A percentile compares a stretch with the other conserved stretches of the same genome.
Evolutionary conservation across 2,888 invertebrate genomes (phyloP).

Genomic region (Cordylochernes scorpioides): DNA sequence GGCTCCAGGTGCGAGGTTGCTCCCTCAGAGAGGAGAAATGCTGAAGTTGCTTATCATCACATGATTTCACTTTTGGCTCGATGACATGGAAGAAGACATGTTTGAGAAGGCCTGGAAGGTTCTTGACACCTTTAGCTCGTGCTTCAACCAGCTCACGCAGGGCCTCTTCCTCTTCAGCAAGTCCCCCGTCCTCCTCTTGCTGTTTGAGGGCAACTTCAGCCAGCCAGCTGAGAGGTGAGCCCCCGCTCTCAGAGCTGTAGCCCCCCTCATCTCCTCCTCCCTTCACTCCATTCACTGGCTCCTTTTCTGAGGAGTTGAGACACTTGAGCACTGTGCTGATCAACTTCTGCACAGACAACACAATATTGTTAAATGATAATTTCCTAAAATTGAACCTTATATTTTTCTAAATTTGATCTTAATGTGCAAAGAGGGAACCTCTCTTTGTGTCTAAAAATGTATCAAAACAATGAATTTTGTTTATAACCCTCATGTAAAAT

Average conservation of each 20-base stretch:
- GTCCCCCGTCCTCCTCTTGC: constrained; percentile 1
- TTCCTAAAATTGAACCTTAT: no score
- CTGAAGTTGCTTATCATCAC: constrained; percentile 29
- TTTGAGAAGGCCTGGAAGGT: constrained; percentile 40
- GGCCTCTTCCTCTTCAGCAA: constrained; percentile 35
- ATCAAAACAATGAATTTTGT: no score
- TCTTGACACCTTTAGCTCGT: constrained; percentile 26
- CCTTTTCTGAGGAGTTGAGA: constrained; percentile 23
- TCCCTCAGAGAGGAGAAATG: constrained; percentile 36
- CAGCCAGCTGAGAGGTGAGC: constrained; percentile 34
- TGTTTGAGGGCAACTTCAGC: constrained; percentile 34
- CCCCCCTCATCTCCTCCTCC: constrained; percentile 20
- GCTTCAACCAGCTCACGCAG: constrained; percentile 50
- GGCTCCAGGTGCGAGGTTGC: constrained; percentile 48
- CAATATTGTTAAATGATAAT: not conserved
- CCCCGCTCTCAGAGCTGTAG: constrained; percentile 15
- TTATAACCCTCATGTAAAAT: no score
- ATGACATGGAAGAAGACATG: constrained; percentile 51
- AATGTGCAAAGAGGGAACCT: no score
- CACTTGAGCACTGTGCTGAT: constrained; percentile 18
- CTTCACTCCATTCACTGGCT: constrained; percentile 20
- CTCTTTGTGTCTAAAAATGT: no score
- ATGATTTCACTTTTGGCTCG: constrained; percentile 33
- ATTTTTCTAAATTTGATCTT: no score
- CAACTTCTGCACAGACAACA: constrained; percentile 7